Evolutionary conservation across 2,888 invertebrate genomes (phyloP), one percentile per base, ranked within the genome.

Genomic region (Thera britannica): DNA sequence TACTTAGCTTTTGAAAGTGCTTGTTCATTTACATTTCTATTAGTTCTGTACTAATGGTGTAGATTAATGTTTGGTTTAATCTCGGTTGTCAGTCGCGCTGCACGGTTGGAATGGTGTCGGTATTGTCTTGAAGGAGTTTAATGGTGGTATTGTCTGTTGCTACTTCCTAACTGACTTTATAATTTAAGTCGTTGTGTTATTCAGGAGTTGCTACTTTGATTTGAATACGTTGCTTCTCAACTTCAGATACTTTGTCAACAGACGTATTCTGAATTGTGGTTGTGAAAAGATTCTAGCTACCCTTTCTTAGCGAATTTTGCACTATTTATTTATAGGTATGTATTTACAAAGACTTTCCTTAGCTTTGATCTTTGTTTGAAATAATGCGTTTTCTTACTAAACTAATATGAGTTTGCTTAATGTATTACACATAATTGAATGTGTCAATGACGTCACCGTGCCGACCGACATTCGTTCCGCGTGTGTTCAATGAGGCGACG

Each of bases 1-100:
- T 66, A 62, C 58, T 72, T 65, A 62, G 77, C 68, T 76, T 76
- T 78, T 71, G 70, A 67, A 79, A 76, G 74, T 75, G 73, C 69
- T 74, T 68, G 75, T 73, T 65, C 74, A 81, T 81, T 79, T 81
- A 78, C 78, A 81, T 81, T 81, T 79, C 79, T 77, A 73, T 73
- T 73, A 72, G 73, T 72, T 63, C 67, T 75, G 68, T 62, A 9
- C 72, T 75, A 75, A 73, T 73, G 73, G 72, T 59, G 59, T 64
- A 68, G 73, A 75, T 77, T 76, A 80, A 82, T 80, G 71, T 68
- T 65, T 70, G 74, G 73, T 74, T 70, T 72, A 76, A 78, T 70
- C 73, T 80, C 71, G 68, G 65, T 67, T 66, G 75, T 70, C 73
- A 70, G 66, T 60, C 58, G 59, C 70, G 36, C 55, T 56, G 55